Evolutionary conservation across 1,140 invertebrate genomes (phyloP), one percentile per base, ranked within the genome.

Genomic region (Trichogramma pretiosum): DNA sequence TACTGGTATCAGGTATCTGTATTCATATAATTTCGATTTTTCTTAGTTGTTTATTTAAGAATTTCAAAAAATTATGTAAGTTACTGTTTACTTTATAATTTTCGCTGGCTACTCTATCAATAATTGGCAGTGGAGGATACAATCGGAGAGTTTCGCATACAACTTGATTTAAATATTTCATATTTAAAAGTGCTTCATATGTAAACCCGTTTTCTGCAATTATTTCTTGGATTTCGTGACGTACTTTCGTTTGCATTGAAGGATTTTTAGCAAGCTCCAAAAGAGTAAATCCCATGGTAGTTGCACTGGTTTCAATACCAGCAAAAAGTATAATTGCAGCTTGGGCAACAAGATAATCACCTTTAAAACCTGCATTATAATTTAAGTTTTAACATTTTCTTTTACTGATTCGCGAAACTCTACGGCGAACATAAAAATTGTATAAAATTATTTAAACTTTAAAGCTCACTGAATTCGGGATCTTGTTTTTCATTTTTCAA

Each of bases 61-160:
- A 28, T 28, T 16, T 13, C 8, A n/a, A 2, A 14, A 3, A 13
- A 37, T 35, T 14, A 40, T 35, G 21, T 26, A 1, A 14, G 11
- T 19, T 35, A 16, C 41, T 34, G 11, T 14, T 34, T 59, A 64
- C 65, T 22, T 53, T 61, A 28, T 69, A 72, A 43, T 69, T 73
- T 50, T 74, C 61, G 1, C 62, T 61, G 1, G 75, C 61, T 22
- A 61, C 64, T 49, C 80, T 56, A 24, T 72, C 75, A 50, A 79
- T 73, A 3, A 76, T 68, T 3, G 79, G 77, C 1, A 81, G 76
- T 14, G 78, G 74, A 10, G 80, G 79, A 61, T 74, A 78, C 10
- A 81, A 50, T 35, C 80, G 62, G 4, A 81, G 56, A 9, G 73
- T 64, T 53, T 67, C 65, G 8, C 60, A 36, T 46, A 56, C 9